A percentile compares a stretch with the other conserved stretches of the same genome.
Conservation (phyloP, 2,888 invertebrate species). For the Agrochola lota region DNA sequence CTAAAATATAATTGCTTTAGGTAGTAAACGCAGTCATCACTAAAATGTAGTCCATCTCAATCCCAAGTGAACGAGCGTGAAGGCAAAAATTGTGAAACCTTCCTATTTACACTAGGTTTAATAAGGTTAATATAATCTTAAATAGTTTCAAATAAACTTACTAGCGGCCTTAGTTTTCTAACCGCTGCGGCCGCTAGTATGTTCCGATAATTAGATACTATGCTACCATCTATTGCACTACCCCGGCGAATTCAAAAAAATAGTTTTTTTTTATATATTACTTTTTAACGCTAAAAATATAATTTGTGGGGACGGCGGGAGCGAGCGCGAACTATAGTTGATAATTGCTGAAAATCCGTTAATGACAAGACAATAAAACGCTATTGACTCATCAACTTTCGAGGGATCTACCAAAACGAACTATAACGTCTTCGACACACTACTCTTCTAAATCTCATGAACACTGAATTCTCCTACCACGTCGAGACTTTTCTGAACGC, state of each 20-base stretch:
- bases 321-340: conserved; percentile 32
- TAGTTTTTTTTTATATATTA: conserved; percentile 77
- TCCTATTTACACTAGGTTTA: conserved; percentile 77
- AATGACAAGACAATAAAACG: conserved; percentile 26
- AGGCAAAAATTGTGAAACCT: conserved; percentile 77
- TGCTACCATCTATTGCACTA: conserved; percentile 89
- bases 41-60: conserved; percentile 59
- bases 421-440: conserved; percentile 37
- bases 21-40: conserved; percentile 58
- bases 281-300: conserved; percentile 78
- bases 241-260: conserved; percentile 88
- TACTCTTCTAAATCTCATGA: conserved; percentile 46
- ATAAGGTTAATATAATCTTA: conserved; percentile 78
- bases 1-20: conserved; percentile 52
- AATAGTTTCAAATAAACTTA: conserved; percentile 58
- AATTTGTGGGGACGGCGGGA: conserved; percentile 55
- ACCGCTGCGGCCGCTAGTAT: conserved; percentile 42
- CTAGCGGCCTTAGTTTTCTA: conserved; percentile 45
- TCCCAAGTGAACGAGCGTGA: conserved; percentile 68
- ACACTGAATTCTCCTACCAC: conserved; percentile 35
- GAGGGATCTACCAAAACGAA: conserved; percentile 42
- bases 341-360: conserved; percentile 12
- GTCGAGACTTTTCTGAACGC: conserved; percentile 9
- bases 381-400: conserved; percentile 11
- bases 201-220: conserved; percentile 70